Conservation (phyloP, 2,888 invertebrate genomes). For the Aphrophora alni region DNA sequence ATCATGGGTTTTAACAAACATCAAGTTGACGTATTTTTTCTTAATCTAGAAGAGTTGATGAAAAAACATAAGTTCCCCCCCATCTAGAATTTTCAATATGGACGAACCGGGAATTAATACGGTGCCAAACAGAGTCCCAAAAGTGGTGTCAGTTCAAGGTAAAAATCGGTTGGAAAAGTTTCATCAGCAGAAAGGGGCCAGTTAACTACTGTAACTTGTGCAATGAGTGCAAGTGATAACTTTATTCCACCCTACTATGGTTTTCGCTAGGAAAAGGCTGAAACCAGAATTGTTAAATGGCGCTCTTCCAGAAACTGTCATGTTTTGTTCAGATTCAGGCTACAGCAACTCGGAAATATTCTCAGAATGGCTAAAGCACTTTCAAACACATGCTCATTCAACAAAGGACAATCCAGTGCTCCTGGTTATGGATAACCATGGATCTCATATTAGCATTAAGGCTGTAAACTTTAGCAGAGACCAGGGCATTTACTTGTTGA, state of each 20-base stretch:
- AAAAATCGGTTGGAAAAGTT: background rate
- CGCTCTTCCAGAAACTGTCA: background rate
- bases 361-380: background rate
- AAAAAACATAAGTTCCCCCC: background rate
- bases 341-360: background rate
- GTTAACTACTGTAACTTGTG: background rate
- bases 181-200: background rate
- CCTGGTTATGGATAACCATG: background rate
- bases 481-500: slow-evolving; percentile 28
- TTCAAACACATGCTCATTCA: background rate
- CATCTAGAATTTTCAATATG: background rate
- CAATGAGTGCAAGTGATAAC: background rate
- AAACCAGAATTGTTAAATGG: background rate
- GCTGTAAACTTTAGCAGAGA: slow-evolving; percentile 20
- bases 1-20: background rate
- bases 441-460: slow-evolving; percentile 1
- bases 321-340: background rate
- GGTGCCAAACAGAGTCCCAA: background rate
- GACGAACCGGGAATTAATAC: background rate
- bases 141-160: background rate
- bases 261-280: background rate
- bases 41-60: background rate
- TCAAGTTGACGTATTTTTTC: background rate
- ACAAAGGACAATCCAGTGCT: background rate
- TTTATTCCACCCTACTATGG: background rate